phyloP scores from a whole-genome alignment of 2,113 vertebrate species.

The Suncus etruscus region DNA sequence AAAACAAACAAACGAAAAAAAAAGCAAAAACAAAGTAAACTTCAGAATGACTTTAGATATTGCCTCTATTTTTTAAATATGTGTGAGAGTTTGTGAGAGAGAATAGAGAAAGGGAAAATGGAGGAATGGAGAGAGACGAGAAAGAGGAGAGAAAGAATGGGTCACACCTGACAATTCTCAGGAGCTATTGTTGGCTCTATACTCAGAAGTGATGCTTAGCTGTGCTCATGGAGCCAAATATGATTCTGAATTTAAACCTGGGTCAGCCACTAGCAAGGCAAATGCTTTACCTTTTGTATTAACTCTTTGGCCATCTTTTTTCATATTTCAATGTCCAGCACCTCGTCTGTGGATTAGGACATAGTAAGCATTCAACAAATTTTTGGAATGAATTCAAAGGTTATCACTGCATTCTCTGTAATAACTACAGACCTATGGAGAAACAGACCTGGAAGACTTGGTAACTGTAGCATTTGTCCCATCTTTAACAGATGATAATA shows the following conservation, averaged over 20 bases:
- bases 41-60: neutral
- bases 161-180: neutral
- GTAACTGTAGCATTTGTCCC: neutral
- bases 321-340: conserved; percentile 10
- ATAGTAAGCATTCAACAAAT: conserved; percentile 34
- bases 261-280: neutral
- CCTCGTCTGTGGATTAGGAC: neutral
- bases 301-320: neutral
- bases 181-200: too few species aligned
- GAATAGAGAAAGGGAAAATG: too few species aligned
- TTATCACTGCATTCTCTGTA: conserved; percentile 8
- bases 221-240: too few species aligned
- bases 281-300: neutral
- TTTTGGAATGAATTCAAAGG: conserved; percentile 32
- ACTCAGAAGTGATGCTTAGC: too few species aligned
- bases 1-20: too few species aligned
- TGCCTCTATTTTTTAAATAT: neutral
- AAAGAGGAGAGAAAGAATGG: neutral
- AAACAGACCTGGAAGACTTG: neutral
- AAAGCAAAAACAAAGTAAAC: neutral
- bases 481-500: neutral
- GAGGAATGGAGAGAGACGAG: neutral
- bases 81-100: neutral
- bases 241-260: too few species aligned
- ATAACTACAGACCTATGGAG: neutral